phyloP scores from a whole-genome alignment of 1,140 invertebrate genomes.

The Papilio xuthus region DNA sequence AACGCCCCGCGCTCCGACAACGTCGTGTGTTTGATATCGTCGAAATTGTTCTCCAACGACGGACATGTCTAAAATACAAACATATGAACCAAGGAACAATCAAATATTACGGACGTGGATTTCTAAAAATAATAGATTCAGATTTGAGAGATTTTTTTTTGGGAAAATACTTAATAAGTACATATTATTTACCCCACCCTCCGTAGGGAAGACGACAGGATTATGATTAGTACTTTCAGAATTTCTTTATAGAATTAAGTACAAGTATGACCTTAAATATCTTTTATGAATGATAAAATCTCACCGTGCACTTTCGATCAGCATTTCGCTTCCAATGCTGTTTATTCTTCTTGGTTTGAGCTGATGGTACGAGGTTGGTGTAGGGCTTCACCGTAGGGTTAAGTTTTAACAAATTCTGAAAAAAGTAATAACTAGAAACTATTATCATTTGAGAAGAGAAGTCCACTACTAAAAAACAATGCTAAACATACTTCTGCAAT shows the following conservation, averaged over 20 bases:
- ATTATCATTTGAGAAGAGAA: not conserved
- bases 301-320: slow-evolving; percentile 92
- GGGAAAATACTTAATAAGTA: too few relatives aligned
- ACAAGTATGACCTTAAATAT: not conserved
- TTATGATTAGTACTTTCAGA: too few relatives aligned
- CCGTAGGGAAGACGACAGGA: too few relatives aligned
- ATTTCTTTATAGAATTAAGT: too few relatives aligned
- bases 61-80: slow-evolving; percentile 84
- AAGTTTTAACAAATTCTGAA: slow-evolving; percentile 90
- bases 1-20: slow-evolving; percentile 96
- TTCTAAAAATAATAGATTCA: not conserved
- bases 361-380: slow-evolving; percentile 90
- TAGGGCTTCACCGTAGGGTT: slow-evolving; percentile 91
- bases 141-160: too few relatives aligned
- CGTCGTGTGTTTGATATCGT: slow-evolving; percentile 98
- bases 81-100: not conserved
- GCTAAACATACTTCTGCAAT: too few relatives aligned
- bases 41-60: slow-evolving; percentile 94
- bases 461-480: not conserved
- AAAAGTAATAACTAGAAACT: slow-evolving; percentile 33
- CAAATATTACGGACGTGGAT: not conserved
- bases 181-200: too few relatives aligned
- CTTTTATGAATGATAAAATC: slow-evolving; percentile 54
- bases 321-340: slow-evolving; percentile 97
- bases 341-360: slow-evolving; percentile 93